phyloP scores from a whole-genome alignment of 2,113 vertebrate species.

The Mohoua ochrocephala region DNA sequence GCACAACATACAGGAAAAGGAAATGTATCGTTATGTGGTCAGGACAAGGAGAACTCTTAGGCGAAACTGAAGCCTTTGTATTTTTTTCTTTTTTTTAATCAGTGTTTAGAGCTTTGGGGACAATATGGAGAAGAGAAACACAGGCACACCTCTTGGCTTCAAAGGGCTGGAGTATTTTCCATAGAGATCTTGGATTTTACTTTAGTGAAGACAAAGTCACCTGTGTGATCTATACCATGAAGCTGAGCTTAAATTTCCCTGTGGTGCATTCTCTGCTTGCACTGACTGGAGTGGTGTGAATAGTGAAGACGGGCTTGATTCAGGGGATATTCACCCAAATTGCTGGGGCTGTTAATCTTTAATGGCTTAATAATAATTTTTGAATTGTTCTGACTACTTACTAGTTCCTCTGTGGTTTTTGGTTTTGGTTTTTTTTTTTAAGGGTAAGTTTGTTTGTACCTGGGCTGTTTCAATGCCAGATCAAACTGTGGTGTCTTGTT shows the following conservation, averaged over 20 bases:
- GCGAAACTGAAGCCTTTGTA: not conserved
- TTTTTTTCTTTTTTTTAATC: not conserved
- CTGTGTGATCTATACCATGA: not conserved
- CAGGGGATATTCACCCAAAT: not conserved
- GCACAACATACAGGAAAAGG: not conserved
- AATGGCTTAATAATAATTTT: not conserved
- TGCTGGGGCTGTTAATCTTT: not conserved
- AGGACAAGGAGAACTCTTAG: not conserved
- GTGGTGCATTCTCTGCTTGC: not conserved
- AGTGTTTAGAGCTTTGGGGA: not conserved
- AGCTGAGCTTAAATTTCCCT: not conserved
- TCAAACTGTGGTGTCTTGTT: not conserved
- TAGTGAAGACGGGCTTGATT: not conserved
- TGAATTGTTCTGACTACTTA: not conserved
- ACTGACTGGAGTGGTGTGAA: not conserved
- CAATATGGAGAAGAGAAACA: not conserved
- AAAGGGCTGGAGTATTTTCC: not conserved
- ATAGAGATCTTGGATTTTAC: not conserved
- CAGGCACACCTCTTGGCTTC: not conserved
- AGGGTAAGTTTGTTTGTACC: not conserved
- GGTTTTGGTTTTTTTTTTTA: not conserved
- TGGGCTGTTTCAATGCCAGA: rapidly evolving
- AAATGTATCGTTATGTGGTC: not conserved
- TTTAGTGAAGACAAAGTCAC: not conserved
- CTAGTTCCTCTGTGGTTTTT: not conserved